Evolutionary conservation across 2,888 invertebrate species (phyloP).

Genomic region (Isoperla grammatica): DNA sequence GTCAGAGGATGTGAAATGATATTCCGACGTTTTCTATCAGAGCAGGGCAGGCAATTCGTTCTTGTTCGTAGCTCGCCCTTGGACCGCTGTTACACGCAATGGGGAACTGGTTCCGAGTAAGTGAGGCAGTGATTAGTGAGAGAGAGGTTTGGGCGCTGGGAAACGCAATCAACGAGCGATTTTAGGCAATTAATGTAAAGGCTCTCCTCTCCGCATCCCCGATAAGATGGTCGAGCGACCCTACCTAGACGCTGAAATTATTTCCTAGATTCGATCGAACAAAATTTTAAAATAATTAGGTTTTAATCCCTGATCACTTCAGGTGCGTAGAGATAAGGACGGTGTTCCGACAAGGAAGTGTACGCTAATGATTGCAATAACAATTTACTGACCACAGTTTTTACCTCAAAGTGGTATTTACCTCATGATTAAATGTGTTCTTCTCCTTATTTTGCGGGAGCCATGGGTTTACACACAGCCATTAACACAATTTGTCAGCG

Average conservation of each 20-base stretch:
- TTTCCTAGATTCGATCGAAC: neutral
- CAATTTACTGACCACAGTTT: neutral
- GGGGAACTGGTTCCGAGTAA: constrained; percentile 2
- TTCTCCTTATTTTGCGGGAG: too few species aligned
- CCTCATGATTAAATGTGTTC: too few species aligned
- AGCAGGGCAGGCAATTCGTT: neutral
- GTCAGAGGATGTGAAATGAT: constrained; percentile 16
- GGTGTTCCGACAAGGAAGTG: neutral
- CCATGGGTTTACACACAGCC: too few species aligned
- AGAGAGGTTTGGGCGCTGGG: neutral
- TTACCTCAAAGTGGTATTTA: neutral
- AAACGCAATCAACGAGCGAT: constrained; percentile 7
- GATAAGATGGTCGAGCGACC: too few species aligned
- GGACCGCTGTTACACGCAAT: constrained; percentile 4
- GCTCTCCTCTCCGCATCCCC: too few species aligned
- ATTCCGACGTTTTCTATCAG: neutral
- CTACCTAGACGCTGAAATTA: neutral
- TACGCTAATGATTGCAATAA: neutral
- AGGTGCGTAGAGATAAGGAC: neutral
- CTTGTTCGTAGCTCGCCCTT: constrained; percentile 1
- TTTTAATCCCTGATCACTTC: constrained; percentile 8
- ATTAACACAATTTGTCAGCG: too few species aligned
- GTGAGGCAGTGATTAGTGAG: constrained; percentile 9
- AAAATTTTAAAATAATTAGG: constrained; percentile 9
- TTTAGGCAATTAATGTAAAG: constrained; percentile 1